Evolutionary conservation across 1,140 invertebrate species (phyloP).

Genomic region (Drosophila mayri): DNA sequence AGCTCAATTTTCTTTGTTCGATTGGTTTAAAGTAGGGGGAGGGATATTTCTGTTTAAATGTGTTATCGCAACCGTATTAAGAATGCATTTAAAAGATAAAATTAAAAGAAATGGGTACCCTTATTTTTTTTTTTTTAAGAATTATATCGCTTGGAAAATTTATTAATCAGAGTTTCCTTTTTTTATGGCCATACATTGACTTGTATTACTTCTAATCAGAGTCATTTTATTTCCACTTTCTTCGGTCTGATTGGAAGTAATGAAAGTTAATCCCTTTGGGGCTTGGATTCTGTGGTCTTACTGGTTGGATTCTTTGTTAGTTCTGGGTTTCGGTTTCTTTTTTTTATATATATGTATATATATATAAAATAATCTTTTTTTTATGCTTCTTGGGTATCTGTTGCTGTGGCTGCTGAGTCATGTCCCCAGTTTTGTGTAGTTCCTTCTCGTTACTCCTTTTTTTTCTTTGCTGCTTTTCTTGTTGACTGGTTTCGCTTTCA

Average conservation of each 20-base stretch:
- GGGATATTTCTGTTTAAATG: background rate
- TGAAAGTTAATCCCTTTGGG: slow-evolving; percentile 25
- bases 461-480: slow-evolving; percentile 32
- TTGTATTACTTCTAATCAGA: slow-evolving; percentile 4
- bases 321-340: slow-evolving; percentile 13
- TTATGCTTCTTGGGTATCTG: slow-evolving; percentile 33
- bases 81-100: background rate
- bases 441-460: slow-evolving; percentile 56
- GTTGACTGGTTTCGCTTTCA: slow-evolving; percentile 72
- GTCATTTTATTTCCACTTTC: slow-evolving; percentile 12
- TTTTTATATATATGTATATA: background rate
- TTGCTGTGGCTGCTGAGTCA: slow-evolving; percentile 38
- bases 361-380: slow-evolving; percentile 11
- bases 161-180: too few relatives aligned
- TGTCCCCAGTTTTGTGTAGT: slow-evolving; percentile 23
- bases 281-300: background rate
- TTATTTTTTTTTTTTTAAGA: too few relatives aligned
- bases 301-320: slow-evolving; percentile 21
- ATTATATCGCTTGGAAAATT: too few relatives aligned
- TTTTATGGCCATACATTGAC: background rate
- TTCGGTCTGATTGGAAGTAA: slow-evolving; percentile 14
- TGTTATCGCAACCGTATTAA: background rate
- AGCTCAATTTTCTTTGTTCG: slow-evolving; percentile 19
- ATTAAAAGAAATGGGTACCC: background rate
- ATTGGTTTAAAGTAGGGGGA: background rate